These are phyloP conservation scores for Drosophila pegasa DNA, from an alignment of 2,888 invertebrate species.

Conservation along the genomic window DNA sequence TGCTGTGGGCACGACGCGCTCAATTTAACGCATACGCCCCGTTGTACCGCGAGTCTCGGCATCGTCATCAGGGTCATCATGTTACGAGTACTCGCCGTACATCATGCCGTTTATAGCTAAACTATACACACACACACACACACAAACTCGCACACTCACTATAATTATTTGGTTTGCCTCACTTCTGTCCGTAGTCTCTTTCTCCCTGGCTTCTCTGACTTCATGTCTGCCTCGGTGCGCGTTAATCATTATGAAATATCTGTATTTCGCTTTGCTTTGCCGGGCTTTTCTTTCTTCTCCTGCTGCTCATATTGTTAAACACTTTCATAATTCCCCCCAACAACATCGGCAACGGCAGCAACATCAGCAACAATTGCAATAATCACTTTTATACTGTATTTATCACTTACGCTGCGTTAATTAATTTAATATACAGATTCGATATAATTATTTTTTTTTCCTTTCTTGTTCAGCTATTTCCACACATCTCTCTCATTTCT, in stretches of 20 bases:
- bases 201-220: constrained; percentile 26
- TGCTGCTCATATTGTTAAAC: constrained; percentile 38
- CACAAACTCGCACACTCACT: constrained; percentile 8
- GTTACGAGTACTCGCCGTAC: constrained; percentile 41
- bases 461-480: neutral
- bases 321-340: constrained; percentile 63
- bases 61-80: constrained; percentile 66
- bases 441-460: neutral
- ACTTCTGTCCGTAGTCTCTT: constrained; percentile 34
- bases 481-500: constrained; percentile 3
- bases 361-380: constrained; percentile 22
- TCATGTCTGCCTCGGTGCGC: constrained; percentile 14
- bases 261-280: constrained; percentile 17
- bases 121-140: constrained; percentile 14
- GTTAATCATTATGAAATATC: constrained; percentile 50
- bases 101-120: constrained; percentile 18
- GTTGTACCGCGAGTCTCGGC: constrained; percentile 42
- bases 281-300: constrained; percentile 25
- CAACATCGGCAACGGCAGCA: constrained; percentile 3
- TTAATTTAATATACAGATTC: constrained; percentile 34
- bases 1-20: constrained; percentile 63
- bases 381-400: constrained; percentile 30
- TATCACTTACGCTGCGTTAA: constrained; percentile 41
- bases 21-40: constrained; percentile 73
- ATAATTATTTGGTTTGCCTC: constrained; percentile 53